Evolutionary conservation across 2,797 vertebrate species (phyloP).

Genomic region (Cuniculus paca): DNA sequence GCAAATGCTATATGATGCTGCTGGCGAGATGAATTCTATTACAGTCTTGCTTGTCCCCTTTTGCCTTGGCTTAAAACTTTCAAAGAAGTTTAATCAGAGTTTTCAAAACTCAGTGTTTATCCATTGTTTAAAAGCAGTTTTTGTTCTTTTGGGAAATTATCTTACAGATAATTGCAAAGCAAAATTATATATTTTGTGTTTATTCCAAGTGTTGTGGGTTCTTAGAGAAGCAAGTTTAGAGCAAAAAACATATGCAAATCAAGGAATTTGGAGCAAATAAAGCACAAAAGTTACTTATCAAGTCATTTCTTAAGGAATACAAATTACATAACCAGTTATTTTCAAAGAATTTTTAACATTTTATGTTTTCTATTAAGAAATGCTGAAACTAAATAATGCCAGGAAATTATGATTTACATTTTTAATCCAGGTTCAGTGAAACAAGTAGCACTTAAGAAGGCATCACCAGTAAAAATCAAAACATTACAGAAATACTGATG

Average conservation of each 20-base stretch:
- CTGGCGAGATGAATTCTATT: slow-evolving; percentile 70
- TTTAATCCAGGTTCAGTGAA: slow-evolving; percentile 64
- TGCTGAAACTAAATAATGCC: slow-evolving; percentile 67
- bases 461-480: slow-evolving; percentile 74
- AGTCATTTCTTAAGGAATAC: slow-evolving; percentile 23
- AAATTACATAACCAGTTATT: slow-evolving; percentile 15
- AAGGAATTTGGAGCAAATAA: background rate
- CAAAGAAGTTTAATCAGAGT: slow-evolving; percentile 72
- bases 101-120: slow-evolving; percentile 48
- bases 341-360: slow-evolving; percentile 62
- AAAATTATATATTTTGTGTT: slow-evolving; percentile 46
- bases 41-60: slow-evolving; percentile 33
- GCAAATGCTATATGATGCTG: slow-evolving; percentile 38
- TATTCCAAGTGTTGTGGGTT: slow-evolving; percentile 9
- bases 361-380: slow-evolving; percentile 65
- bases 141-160: slow-evolving; percentile 66
- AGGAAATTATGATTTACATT: slow-evolving; percentile 70
- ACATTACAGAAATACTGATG: slow-evolving; percentile 75
- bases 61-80: slow-evolving; percentile 72
- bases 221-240: background rate
- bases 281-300: slow-evolving; percentile 32
- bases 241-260: background rate
- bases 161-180: slow-evolving; percentile 12
- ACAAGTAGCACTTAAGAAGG: slow-evolving; percentile 73
- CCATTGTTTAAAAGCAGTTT: slow-evolving; percentile 64